These are phyloP conservation scores for Corythoichthys haematopterus DNA, from an alignment of 2,113 vertebrate genomes.

Conservation along the genomic window DNA sequence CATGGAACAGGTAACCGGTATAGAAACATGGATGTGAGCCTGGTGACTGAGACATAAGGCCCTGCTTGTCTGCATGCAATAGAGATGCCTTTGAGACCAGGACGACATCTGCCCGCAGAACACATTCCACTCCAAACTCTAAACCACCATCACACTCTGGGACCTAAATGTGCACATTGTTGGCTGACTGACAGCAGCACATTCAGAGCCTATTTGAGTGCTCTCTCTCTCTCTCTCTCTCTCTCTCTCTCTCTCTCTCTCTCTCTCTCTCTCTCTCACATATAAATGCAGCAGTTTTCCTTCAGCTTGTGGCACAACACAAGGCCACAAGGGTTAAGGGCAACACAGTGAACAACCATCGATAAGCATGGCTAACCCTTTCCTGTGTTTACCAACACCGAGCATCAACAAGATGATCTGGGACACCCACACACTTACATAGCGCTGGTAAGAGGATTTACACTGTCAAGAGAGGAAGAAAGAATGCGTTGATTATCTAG, in stretches of 20 bases:
- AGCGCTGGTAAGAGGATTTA: slow-evolving; percentile 61
- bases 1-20: slow-evolving; percentile 32
- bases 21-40: slow-evolving; percentile 31
- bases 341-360: slow-evolving; percentile 36
- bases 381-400: slow-evolving; percentile 64
- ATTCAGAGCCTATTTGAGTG: slow-evolving; percentile 62
- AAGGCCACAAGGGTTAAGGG: slow-evolving; percentile 24
- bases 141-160: slow-evolving; percentile 29
- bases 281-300: not conserved
- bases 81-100: slow-evolving; percentile 70
- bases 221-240: slow-evolving; percentile 30
- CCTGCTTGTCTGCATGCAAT: slow-evolving; percentile 61
- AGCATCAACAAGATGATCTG: slow-evolving; percentile 56
- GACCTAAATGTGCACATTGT: slow-evolving; percentile 71
- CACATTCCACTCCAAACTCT: slow-evolving; percentile 67
- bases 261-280: slow-evolving; percentile 15
- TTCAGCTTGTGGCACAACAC: slow-evolving; percentile 2
- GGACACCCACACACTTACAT: slow-evolving; percentile 27
- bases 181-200: slow-evolving; percentile 54
- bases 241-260: slow-evolving; percentile 10
- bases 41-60: slow-evolving; percentile 62
- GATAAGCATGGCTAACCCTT: slow-evolving; percentile 57
- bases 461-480: slow-evolving; percentile 37
- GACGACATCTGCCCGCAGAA: slow-evolving; percentile 48
- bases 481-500: slow-evolving; percentile 36